Conservation (phyloP, 2,797 vertebrate species). For the Ciconia nigra region DNA sequence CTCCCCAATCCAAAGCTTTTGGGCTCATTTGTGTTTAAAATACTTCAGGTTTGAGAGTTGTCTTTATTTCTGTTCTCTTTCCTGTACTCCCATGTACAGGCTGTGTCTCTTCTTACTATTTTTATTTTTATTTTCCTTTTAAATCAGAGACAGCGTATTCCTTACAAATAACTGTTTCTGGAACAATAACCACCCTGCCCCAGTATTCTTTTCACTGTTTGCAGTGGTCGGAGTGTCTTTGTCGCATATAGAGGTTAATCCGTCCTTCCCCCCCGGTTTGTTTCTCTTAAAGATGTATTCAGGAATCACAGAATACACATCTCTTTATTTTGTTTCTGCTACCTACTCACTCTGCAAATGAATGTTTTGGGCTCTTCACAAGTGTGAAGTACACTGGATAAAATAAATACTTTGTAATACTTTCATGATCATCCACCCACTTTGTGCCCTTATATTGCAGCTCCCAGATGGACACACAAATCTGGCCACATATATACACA, state of each 20-base stretch:
- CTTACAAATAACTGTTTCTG: neutral
- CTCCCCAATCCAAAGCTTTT: neutral
- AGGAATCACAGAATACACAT: neutral
- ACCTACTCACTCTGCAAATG: neutral
- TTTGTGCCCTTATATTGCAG: neutral
- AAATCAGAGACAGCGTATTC: neutral
- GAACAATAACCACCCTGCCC: neutral
- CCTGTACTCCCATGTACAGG: neutral
- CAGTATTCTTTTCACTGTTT: neutral
- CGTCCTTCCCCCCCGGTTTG: neutral
- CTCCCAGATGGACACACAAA: neutral
- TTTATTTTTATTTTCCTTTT: neutral
- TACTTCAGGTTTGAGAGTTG: neutral
- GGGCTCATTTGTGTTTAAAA: neutral
- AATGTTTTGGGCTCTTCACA: neutral
- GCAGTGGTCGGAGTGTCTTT: neutral
- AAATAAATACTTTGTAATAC: neutral
- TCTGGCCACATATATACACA: no score
- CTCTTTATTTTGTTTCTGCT: neutral
- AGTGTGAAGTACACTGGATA: neutral
- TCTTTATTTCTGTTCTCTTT: neutral
- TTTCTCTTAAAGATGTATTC: neutral
- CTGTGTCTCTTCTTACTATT: neutral
- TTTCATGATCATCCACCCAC: accelerated
- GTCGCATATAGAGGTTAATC: neutral